A percentile compares a stretch with the other conserved stretches of the same genome.
phyloP scores from a whole-genome alignment of 2,888 invertebrate genomes.

The Polyommatus icarus region DNA sequence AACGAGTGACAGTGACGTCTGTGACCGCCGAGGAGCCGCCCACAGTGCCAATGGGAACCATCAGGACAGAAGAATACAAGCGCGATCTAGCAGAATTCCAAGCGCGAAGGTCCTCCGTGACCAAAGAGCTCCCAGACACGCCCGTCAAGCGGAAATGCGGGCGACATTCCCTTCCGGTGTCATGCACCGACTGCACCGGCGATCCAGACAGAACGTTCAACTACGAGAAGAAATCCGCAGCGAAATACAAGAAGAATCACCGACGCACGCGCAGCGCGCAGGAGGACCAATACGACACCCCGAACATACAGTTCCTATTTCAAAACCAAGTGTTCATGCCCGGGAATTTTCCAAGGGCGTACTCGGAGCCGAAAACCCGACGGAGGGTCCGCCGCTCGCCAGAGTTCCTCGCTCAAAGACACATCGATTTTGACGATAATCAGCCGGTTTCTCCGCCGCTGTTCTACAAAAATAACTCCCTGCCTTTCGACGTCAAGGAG shows the following conservation, averaged over 20 bases:
- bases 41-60: conserved; percentile 56
- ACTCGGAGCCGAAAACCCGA: conserved; percentile 59
- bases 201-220: conserved; percentile 68
- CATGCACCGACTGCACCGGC: conserved; percentile 66
- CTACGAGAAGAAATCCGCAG: conserved; percentile 70
- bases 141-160: conserved; percentile 68
- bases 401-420: conserved; percentile 57
- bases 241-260: conserved; percentile 65
- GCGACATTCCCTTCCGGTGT: conserved; percentile 66
- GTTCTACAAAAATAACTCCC: conserved; percentile 64
- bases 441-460: conserved; percentile 55
- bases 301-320: conserved; percentile 74
- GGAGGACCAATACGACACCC: conserved; percentile 55
- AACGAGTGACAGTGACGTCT: conserved; percentile 68
- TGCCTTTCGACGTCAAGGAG: conserved; percentile 58
- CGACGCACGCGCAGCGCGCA: conserved; percentile 57
- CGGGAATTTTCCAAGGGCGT: conserved; percentile 56
- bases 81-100: conserved; percentile 74
- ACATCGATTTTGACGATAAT: conserved; percentile 57
- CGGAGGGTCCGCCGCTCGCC: conserved; percentile 53
- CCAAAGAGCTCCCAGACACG: conserved; percentile 54
- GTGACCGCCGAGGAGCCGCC: conserved; percentile 47
- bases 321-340: conserved; percentile 78
- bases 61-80: conserved; percentile 74
- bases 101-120: conserved; percentile 64